Evolutionary conservation across 1,140 invertebrate genomes (phyloP).

Genomic region (Drosophila pseudoananassae): DNA sequence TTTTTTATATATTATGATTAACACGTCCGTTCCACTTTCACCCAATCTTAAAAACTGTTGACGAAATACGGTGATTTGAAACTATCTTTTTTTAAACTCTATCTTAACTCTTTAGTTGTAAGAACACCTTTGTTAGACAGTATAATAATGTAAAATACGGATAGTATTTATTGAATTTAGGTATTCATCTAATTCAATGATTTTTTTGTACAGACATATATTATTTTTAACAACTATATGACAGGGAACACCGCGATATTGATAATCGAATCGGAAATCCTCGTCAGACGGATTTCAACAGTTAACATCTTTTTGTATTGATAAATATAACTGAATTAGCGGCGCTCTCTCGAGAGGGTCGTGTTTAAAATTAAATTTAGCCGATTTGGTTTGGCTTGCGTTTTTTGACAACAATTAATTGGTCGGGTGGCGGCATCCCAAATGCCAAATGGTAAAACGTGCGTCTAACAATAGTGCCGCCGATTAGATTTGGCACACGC

Average conservation of each 20-base stretch:
- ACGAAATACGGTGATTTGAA: background rate
- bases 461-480: conserved; percentile 69
- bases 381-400: conserved; percentile 21
- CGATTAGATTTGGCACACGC: conserved; percentile 71
- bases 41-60: background rate
- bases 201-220: background rate
- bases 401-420: conserved; percentile 69
- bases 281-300: background rate
- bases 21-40: background rate
- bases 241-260: background rate
- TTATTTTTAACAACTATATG: background rate
- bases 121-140: background rate
- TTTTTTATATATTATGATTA: background rate
- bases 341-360: background rate
- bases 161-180: background rate
- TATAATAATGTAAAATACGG: background rate
- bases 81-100: background rate
- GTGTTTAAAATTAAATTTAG: conserved; percentile 74
- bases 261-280: conserved; percentile 15
- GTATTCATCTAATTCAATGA: background rate
- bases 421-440: conserved; percentile 24
- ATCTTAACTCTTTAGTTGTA: background rate
- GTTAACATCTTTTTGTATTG: conserved; percentile 36
- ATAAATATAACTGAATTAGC: conserved; percentile 27
- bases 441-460: conserved; percentile 43